Conservation (phyloP, 2,797 vertebrate genomes). For the Discoglossus pictus region DNA sequence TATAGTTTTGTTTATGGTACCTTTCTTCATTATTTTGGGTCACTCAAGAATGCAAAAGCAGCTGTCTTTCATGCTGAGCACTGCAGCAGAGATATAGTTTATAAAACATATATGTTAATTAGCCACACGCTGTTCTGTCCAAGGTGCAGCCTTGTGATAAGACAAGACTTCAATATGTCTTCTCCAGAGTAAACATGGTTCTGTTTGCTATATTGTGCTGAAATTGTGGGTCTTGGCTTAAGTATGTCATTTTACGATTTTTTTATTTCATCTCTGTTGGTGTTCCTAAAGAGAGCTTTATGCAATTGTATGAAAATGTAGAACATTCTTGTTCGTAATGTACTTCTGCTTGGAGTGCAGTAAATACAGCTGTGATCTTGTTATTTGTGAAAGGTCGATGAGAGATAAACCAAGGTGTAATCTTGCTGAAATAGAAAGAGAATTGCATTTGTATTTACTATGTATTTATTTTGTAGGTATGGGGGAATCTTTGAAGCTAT, state of each 20-base stretch:
- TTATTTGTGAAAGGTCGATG: slow-evolving; percentile 52
- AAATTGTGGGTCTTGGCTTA: slow-evolving; percentile 34
- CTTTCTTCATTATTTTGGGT: slow-evolving; percentile 48
- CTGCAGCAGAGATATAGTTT: slow-evolving; percentile 39
- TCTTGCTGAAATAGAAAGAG: slow-evolving; percentile 50
- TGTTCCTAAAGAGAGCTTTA: slow-evolving; percentile 40
- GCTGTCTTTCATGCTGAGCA: slow-evolving; percentile 20
- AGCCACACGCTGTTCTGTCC: slow-evolving; percentile 7
- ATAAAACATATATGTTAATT: slow-evolving; percentile 50
- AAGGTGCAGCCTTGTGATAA: slow-evolving; percentile 55
- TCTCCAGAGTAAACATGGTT: slow-evolving; percentile 43
- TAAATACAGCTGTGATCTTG: slow-evolving; percentile 41
- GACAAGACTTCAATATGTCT: slow-evolving; percentile 24
- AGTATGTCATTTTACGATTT: slow-evolving; percentile 37
- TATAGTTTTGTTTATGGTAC: slow-evolving; percentile 34
- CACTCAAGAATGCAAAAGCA: slow-evolving; percentile 25
- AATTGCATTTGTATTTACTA: slow-evolving; percentile 54
- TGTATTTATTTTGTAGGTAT: slow-evolving; percentile 51
- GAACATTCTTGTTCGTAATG: slow-evolving; percentile 41
- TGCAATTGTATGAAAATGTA: slow-evolving; percentile 29
- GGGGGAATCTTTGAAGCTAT: slow-evolving; percentile 50
- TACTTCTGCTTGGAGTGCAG: slow-evolving; percentile 52
- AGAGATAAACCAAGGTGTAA: slow-evolving; percentile 50
- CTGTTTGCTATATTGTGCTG: slow-evolving; percentile 35
- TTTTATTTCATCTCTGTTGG: slow-evolving; percentile 44